A percentile compares a stretch with the other conserved stretches of the same genome.
phyloP scores from a whole-genome alignment of 2,888 invertebrate species.

The Cheilosia grossa region DNA sequence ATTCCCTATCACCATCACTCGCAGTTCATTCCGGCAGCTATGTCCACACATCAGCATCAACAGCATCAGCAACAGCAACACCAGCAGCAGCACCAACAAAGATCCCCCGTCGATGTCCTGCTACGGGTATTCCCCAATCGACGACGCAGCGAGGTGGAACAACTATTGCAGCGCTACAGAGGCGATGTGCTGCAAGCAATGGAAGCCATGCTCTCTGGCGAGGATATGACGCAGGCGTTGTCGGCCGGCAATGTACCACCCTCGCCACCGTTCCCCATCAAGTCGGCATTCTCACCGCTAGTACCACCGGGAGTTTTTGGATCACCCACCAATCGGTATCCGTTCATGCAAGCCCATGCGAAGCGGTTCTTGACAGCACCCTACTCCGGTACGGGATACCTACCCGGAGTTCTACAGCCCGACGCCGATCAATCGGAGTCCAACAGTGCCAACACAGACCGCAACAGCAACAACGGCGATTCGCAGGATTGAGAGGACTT shows the following conservation, averaged over 20 bases:
- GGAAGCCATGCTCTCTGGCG: slow-evolving; percentile 92
- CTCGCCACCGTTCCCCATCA: slow-evolving; percentile 82
- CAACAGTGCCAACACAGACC: slow-evolving; percentile 82
- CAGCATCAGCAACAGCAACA: slow-evolving; percentile 79
- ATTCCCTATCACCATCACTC: slow-evolving; percentile 83
- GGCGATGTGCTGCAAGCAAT: slow-evolving; percentile 97
- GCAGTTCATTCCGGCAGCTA: slow-evolving; percentile 79
- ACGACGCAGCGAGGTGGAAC: slow-evolving; percentile 93
- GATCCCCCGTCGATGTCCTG: slow-evolving; percentile 94
- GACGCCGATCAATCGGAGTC: slow-evolving; percentile 83
- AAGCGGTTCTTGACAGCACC: slow-evolving; percentile 92
- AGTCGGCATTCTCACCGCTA: slow-evolving; percentile 91
- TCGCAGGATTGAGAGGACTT: slow-evolving; percentile 82
- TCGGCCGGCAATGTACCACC: slow-evolving; percentile 79
- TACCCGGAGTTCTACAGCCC: slow-evolving; percentile 89
- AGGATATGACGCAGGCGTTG: slow-evolving; percentile 80
- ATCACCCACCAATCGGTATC: slow-evolving; percentile 82
- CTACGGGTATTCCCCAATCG: slow-evolving; percentile 95
- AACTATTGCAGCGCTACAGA: slow-evolving; percentile 91
- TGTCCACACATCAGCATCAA: slow-evolving; percentile 79
- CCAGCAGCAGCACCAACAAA: slow-evolving; percentile 82
- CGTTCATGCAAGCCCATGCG: slow-evolving; percentile 86
- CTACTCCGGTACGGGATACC: slow-evolving; percentile 92
- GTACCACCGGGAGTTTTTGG: slow-evolving; percentile 84
- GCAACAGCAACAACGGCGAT: slow-evolving; percentile 82